Conservation (phyloP, 2,888 invertebrate species). For the Conus canariensis region DNA sequence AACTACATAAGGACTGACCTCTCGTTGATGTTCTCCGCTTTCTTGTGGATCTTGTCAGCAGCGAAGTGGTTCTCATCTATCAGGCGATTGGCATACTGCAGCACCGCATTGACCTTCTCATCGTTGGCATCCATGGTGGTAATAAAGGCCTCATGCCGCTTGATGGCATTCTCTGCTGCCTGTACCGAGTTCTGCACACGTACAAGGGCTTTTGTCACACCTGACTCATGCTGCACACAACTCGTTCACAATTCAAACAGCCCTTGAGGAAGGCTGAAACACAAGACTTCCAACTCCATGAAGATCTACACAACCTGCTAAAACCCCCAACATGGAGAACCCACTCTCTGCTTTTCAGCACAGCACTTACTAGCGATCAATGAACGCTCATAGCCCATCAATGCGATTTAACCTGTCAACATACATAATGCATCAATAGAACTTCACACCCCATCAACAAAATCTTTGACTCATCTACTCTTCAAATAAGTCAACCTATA, state of each 20-base stretch:
- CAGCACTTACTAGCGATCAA: no score
- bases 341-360: no score
- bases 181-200: conserved; percentile 87
- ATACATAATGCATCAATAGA: no score
- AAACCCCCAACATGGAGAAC: no score
- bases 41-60: conserved; percentile 96
- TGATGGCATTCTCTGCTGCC: conserved; percentile 97
- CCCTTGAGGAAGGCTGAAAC: no score
- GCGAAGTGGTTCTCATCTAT: conserved; percentile 94
- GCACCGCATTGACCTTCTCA: conserved; percentile 98
- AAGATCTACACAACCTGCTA: no score
- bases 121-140: conserved; percentile 99
- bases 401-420: no score
- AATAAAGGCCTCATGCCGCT: conserved; percentile 98
- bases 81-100: conserved; percentile 94
- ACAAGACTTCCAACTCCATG: no score
- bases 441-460: no score
- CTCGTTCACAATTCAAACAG: neutral
- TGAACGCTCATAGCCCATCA: no score
- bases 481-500: no score
- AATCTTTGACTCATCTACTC: no score
- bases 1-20: conserved; percentile 79
- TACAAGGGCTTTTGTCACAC: neutral
- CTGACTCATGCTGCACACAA: neutral
- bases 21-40: conserved; percentile 95